phyloP scores from a whole-genome alignment of 2,797 vertebrate species.

The Orientallactaga sibirica region DNA sequence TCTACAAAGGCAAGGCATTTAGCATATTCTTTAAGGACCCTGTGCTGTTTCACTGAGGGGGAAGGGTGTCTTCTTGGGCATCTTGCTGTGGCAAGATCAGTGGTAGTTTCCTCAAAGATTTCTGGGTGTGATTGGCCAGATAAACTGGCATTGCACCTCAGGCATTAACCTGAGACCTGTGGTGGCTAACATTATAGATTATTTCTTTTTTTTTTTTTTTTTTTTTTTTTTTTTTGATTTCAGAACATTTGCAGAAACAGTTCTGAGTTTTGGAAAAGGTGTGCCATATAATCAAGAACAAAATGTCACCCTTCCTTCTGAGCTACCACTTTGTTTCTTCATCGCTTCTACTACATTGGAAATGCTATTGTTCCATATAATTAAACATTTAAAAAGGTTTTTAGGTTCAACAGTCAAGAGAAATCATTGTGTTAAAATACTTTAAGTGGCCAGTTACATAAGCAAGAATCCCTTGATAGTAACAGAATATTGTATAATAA shows the following conservation, averaged over 20 bases:
- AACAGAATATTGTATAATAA: neutral
- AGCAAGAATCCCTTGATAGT: neutral
- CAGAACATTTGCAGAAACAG: slow-evolving; percentile 14
- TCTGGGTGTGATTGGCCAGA: neutral
- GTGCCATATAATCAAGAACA: slow-evolving; percentile 4
- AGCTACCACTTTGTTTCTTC: neutral
- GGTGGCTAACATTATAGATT: neutral
- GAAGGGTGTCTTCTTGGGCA: slow-evolving; percentile 42
- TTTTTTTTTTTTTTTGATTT: slow-evolving; percentile 66
- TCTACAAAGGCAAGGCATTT: slow-evolving; percentile 73
- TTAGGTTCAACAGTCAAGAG: slow-evolving; percentile 17
- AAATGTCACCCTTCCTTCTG: neutral
- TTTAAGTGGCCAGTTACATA: slow-evolving; percentile 42
- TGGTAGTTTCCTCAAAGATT: slow-evolving; percentile 43
- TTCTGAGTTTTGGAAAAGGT: slow-evolving; percentile 46
- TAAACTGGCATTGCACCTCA: slow-evolving; percentile 27
- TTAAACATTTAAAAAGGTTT: slow-evolving; percentile 19
- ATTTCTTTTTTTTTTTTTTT: slow-evolving; percentile 60
- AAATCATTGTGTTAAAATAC: neutral
- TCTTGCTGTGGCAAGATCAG: slow-evolving; percentile 57
- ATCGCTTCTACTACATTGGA: neutral
- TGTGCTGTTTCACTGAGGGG: slow-evolving; percentile 56
- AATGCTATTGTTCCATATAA: neutral
- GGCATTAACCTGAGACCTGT: neutral
- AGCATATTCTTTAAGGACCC: slow-evolving; percentile 64